These are phyloP conservation scores for Drosophila macrospina DNA, from an alignment of 2,888 invertebrate genomes.

Conservation along the genomic window DNA sequence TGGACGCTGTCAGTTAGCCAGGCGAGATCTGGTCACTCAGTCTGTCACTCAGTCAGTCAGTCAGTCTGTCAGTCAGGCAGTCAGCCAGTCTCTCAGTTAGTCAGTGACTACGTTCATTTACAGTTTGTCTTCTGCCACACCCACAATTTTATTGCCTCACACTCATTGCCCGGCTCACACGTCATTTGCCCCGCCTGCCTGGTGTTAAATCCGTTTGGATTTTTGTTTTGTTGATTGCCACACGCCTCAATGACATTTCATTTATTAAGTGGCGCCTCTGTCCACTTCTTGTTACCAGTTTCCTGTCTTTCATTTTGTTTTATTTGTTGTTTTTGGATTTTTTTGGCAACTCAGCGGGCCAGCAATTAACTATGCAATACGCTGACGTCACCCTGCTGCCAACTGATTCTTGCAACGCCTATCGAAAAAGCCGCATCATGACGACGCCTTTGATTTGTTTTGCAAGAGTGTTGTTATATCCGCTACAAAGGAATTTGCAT, in stretches of 20 bases:
- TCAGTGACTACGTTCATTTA: slow-evolving; percentile 30
- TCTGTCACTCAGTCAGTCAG: slow-evolving; percentile 32
- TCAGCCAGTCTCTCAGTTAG: slow-evolving; percentile 36
- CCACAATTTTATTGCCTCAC: slow-evolving; percentile 22
- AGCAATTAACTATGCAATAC: slow-evolving; percentile 79
- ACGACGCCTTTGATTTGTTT: slow-evolving; percentile 75
- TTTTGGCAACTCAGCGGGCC: slow-evolving; percentile 70
- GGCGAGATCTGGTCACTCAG: slow-evolving; percentile 27
- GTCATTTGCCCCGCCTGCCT: slow-evolving; percentile 51
- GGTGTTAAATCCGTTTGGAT: slow-evolving; percentile 73
- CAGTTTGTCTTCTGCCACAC: slow-evolving; percentile 13
- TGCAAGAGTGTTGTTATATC: slow-evolving; percentile 73
- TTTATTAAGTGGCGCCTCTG: slow-evolving; percentile 72
- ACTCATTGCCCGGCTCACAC: slow-evolving; percentile 30
- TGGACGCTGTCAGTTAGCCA: slow-evolving; percentile 48
- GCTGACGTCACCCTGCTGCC: slow-evolving; percentile 71
- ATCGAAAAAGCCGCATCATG: slow-evolving; percentile 63
- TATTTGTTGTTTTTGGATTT: slow-evolving; percentile 10
- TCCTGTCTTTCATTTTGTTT: neutral
- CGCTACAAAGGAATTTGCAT: slow-evolving; percentile 79
- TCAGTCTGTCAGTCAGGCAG: slow-evolving; percentile 16
- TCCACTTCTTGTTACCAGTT: slow-evolving; percentile 28
- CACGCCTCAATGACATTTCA: slow-evolving; percentile 81
- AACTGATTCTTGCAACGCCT: neutral
- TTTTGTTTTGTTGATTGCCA: slow-evolving; percentile 77